phyloP scores from a whole-genome alignment of 2,113 vertebrate genomes.

The Pygoscelis adeliae region DNA sequence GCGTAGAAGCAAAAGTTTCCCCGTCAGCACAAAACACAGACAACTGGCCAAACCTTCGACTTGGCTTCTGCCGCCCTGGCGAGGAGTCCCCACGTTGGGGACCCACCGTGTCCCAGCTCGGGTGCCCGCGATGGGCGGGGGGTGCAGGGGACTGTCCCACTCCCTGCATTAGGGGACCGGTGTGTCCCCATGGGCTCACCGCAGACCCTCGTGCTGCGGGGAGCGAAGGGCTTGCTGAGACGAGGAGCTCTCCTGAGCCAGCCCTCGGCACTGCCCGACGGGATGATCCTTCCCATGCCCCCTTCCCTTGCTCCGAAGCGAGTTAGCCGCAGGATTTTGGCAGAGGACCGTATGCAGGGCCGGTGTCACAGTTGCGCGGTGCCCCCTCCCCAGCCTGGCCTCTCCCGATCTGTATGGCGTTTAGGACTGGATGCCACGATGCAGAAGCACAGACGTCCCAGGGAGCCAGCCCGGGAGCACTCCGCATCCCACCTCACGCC shows the following conservation, averaged over 20 bases:
- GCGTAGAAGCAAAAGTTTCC: slow-evolving; percentile 15
- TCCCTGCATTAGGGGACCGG: neutral
- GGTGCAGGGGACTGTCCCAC: neutral
- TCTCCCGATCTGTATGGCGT: accelerated
- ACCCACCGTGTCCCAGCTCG: neutral
- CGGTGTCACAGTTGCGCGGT: neutral
- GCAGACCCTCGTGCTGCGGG: accelerated
- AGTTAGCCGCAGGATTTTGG: neutral
- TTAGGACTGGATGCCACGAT: accelerated
- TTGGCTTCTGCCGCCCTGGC: neutral
- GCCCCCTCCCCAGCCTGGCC: neutral
- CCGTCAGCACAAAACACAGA: slow-evolving; percentile 10
- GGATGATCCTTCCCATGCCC: neutral
- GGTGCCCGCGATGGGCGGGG: accelerated
- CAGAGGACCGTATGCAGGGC: accelerated
- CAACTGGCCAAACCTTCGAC: neutral
- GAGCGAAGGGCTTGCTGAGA: neutral
- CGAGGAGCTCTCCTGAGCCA: neutral
- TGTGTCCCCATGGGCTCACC: neutral
- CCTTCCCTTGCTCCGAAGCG: accelerated
- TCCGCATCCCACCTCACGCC: neutral
- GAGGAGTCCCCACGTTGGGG: accelerated
- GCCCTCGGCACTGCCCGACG: accelerated
- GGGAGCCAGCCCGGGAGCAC: neutral
- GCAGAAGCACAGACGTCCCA: neutral